phyloP scores from a whole-genome alignment of 2,113 vertebrate species.

The Gallinago jamesoni region DNA sequence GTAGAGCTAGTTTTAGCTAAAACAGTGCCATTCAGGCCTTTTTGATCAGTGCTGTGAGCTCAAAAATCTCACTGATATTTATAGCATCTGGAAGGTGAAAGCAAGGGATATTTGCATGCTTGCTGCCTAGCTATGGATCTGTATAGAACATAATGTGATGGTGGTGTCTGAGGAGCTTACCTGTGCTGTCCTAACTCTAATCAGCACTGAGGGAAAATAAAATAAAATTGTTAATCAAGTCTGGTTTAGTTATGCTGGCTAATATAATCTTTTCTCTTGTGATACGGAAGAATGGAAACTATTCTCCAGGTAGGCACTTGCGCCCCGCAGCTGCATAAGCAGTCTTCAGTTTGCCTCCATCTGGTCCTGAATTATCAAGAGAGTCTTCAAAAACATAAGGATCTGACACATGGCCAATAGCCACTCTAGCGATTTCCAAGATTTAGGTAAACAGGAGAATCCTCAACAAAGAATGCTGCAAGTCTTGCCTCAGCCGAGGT shows the following conservation, averaged over 20 bases:
- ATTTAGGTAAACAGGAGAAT: conserved; percentile 27
- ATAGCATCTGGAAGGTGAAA: background rate
- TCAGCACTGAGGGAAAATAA: background rate
- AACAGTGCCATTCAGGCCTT: background rate
- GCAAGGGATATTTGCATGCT: background rate
- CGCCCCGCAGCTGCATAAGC: background rate
- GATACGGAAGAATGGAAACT: background rate
- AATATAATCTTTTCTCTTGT: background rate
- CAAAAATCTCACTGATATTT: background rate
- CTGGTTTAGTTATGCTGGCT: background rate
- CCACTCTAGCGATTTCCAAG: background rate
- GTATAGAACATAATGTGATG: background rate
- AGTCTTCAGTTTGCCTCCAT: background rate
- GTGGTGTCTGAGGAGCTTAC: background rate
- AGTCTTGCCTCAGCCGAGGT: conserved; percentile 13
- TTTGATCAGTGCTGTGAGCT: background rate
- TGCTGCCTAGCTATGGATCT: background rate
- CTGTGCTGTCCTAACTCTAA: background rate
- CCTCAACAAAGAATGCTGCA: background rate
- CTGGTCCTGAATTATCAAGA: background rate
- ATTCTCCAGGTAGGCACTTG: background rate
- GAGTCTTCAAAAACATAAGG: background rate
- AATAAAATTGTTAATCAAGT: background rate
- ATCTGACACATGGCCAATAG: background rate
- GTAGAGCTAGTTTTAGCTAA: background rate